These are phyloP conservation scores for Rhynchomys soricoides DNA, from an alignment of 2,113 vertebrate species.

Conservation along the genomic window DNA sequence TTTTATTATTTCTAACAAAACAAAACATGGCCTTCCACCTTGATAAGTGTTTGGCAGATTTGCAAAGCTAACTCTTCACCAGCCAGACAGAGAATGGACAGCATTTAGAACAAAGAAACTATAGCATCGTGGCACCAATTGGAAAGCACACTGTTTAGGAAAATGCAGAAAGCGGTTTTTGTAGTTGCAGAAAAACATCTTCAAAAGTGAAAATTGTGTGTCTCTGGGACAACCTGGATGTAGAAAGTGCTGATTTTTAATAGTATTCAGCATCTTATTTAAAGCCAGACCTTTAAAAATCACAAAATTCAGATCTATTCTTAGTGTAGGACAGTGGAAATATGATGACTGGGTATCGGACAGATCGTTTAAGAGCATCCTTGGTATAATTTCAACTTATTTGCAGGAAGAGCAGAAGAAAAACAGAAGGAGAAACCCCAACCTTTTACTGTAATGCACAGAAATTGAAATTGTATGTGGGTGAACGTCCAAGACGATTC, in stretches of 20 bases:
- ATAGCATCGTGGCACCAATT: background rate
- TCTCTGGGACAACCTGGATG: background rate
- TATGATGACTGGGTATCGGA: slow-evolving; percentile 44
- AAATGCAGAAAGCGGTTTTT: background rate
- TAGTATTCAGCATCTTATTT: slow-evolving; percentile 43
- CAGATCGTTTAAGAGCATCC: slow-evolving; percentile 41
- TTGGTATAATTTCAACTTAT: slow-evolving; percentile 38
- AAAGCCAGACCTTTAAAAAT: slow-evolving; percentile 33
- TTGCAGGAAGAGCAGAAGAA: background rate
- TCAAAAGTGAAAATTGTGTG: background rate
- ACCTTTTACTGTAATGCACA: background rate
- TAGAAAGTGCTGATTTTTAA: background rate
- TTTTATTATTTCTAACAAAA: background rate
- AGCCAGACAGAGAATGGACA: background rate
- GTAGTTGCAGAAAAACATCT: background rate
- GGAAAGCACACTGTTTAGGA: background rate
- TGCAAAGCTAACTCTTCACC: background rate
- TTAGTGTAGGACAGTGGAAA: slow-evolving; percentile 37
- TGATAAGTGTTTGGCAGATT: background rate
- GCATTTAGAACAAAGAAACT: background rate
- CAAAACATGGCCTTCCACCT: background rate
- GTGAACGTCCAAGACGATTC: background rate
- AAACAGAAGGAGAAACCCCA: background rate
- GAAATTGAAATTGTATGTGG: slow-evolving; percentile 28
- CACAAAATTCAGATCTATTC: slow-evolving; percentile 48